phyloP scores from a whole-genome alignment of 2,113 vertebrate species.

The Brachyhypopomus occidentalis region DNA sequence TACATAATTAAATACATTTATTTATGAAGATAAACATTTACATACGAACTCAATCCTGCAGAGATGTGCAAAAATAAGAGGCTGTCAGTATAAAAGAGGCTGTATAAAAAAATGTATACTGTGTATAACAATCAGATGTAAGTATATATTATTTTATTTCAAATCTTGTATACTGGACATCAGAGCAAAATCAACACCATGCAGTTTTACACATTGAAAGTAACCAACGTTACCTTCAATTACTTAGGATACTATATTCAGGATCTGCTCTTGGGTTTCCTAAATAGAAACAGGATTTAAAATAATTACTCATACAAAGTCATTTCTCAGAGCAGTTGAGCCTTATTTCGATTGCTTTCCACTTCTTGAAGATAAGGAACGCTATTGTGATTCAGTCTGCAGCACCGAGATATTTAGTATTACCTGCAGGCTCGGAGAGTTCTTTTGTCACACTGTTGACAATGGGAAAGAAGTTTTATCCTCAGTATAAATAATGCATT shows the following conservation, averaged over 20 bases:
- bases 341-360: slow-evolving; percentile 41
- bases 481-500: slow-evolving; percentile 29
- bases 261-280: neutral
- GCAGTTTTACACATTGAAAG: neutral
- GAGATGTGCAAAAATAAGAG: no score
- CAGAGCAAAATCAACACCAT: no score
- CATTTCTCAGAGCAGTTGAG: slow-evolving; percentile 31
- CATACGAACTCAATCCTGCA: no score
- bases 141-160: no score
- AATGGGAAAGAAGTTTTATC: slow-evolving; percentile 21
- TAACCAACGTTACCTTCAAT: neutral
- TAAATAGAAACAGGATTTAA: neutral
- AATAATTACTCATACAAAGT: slow-evolving; percentile 42
- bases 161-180: no score
- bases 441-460: slow-evolving; percentile 38
- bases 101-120: no score
- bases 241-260: neutral
- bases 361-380: slow-evolving; percentile 44
- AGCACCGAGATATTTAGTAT: slow-evolving; percentile 51
- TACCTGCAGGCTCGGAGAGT: slow-evolving; percentile 39
- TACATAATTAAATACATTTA: no score
- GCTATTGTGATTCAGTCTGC: slow-evolving; percentile 34
- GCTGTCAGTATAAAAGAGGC: no score
- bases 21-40: no score
- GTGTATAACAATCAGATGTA: no score